Percentiles rank a stretch among this genome's conserved stretches.
phyloP scores from a whole-genome alignment of 64 coral and sea anemone genomes.

The Cladopsammia gracilis region DNA sequence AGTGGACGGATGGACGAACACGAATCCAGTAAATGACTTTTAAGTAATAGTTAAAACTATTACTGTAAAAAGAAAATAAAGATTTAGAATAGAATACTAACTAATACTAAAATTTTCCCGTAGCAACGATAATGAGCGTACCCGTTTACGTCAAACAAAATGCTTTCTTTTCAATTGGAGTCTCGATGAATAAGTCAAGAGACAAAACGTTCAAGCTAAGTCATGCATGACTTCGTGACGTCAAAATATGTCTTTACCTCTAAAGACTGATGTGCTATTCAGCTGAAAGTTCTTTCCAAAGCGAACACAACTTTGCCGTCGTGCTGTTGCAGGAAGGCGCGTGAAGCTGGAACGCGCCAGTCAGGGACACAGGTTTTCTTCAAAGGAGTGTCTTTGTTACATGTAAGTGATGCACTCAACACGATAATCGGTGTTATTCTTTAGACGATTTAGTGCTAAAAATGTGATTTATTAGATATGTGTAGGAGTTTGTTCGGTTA shows the following conservation, averaged over 20 bases:
- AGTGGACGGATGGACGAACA: no score
- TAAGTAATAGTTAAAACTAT: no score
- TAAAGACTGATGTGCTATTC: background rate
- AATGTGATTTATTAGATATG: background rate
- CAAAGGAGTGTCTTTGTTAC: slow-evolving; percentile 15
- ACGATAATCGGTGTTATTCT: slow-evolving; percentile 4
- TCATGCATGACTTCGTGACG: slow-evolving; percentile 37
- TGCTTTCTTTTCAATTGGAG: slow-evolving; percentile 23
- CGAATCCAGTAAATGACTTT: no score
- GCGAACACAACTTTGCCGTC: background rate
- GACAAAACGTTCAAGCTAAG: slow-evolving; percentile 39
- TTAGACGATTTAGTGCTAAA: background rate
- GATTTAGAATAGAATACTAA: no score
- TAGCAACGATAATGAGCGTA: background rate
- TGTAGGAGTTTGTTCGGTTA: background rate
- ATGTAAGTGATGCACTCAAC: slow-evolving; percentile 36
- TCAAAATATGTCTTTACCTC: background rate
- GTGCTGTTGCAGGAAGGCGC: background rate
- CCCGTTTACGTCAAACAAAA: slow-evolving; percentile 25
- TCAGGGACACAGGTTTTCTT: background rate
- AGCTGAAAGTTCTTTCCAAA: background rate
- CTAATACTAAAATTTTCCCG: background rate
- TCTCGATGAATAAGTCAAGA: background rate
- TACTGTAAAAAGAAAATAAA: no score
- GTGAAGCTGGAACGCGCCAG: background rate